Conservation (phyloP, 2,113 vertebrate species). For the Ramphastos sulfuratus region DNA sequence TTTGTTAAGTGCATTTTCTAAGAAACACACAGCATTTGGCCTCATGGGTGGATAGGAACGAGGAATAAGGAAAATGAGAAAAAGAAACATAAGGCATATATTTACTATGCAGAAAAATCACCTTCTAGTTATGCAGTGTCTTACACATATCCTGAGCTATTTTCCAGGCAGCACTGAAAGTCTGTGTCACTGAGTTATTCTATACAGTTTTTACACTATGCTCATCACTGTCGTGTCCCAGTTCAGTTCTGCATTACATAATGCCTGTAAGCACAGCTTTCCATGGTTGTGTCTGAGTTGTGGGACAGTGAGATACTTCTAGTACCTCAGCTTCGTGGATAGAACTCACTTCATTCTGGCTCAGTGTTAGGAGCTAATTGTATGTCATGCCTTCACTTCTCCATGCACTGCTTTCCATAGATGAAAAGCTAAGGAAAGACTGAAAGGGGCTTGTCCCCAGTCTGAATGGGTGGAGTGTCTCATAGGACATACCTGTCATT, state of each 20-base stretch:
- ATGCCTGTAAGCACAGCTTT: neutral
- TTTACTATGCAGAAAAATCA: constrained; percentile 18
- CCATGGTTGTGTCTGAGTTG: neutral
- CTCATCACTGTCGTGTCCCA: neutral
- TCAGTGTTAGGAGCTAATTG: neutral
- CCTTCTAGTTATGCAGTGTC: neutral
- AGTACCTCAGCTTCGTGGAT: neutral
- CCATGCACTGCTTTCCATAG: neutral
- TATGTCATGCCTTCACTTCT: neutral
- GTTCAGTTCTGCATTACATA: neutral
- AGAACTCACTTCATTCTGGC: neutral
- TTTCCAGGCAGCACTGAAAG: neutral
- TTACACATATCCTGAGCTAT: neutral
- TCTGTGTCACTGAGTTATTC: neutral
- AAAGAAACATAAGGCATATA: neutral
- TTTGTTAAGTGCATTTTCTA: neutral
- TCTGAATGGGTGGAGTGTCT: neutral
- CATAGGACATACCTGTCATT: neutral
- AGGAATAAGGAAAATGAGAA: neutral
- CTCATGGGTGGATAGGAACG: neutral
- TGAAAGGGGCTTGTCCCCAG: neutral
- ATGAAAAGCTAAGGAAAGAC: neutral
- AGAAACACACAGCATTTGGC: neutral
- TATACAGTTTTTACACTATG: neutral
- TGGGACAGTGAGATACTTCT: neutral